A percentile compares a stretch with the other conserved stretches of the same genome.
These are phyloP conservation scores for Taxidea taxus DNA, from an alignment of 2,113 vertebrate species.

Conservation along the genomic window DNA sequence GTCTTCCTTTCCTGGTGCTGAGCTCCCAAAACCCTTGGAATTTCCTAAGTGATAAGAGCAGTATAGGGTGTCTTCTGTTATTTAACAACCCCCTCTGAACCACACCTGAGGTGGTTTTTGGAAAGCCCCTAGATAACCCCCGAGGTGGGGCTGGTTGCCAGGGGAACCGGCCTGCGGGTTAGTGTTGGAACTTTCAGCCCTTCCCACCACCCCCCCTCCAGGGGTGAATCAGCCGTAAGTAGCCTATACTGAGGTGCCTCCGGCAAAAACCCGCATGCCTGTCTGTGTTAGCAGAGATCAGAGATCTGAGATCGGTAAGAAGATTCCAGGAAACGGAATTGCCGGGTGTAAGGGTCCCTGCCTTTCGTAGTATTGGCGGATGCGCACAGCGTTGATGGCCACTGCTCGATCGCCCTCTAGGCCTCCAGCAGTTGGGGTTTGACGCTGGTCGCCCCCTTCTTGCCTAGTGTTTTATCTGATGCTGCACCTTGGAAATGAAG, in stretches of 20 bases:
- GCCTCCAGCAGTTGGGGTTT: not conserved
- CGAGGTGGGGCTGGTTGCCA: accelerated
- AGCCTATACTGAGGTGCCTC: not conserved
- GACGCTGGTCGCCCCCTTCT: not conserved
- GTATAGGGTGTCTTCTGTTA: not conserved
- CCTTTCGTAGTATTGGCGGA: not conserved
- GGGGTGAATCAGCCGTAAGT: not conserved
- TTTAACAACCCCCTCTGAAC: not conserved
- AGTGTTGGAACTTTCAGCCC: not conserved
- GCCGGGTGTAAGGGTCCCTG: not conserved
- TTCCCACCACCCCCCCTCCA: no score
- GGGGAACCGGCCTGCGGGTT: not conserved
- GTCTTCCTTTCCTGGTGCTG: not conserved
- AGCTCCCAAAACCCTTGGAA: not conserved
- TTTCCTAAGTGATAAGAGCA: not conserved
- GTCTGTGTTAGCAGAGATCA: not conserved
- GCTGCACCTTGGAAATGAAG: not conserved
- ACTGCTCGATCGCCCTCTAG: not conserved
- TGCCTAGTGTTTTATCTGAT: not conserved
- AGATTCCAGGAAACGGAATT: not conserved
- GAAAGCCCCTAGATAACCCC: not conserved
- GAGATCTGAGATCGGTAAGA: not conserved
- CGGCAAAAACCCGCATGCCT: accelerated
- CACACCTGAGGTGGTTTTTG: not conserved
- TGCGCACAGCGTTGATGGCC: no score